phyloP scores from a whole-genome alignment of 2,113 vertebrate genomes.

The Lasiurus cinereus region DNA sequence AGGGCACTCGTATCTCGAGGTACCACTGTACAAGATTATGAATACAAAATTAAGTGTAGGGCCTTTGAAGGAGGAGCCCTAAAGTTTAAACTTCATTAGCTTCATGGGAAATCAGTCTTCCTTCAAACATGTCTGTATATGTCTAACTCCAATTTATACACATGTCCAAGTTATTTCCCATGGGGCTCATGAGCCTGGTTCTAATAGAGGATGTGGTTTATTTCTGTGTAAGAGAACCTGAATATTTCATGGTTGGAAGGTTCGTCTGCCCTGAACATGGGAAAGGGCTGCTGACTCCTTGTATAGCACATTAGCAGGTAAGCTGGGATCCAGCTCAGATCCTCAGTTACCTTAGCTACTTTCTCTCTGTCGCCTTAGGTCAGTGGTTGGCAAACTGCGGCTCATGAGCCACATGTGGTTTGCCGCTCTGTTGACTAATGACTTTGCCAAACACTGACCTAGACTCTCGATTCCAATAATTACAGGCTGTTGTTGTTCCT shows the following conservation, averaged over 20 bases:
- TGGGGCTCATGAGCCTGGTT: constrained; percentile 34
- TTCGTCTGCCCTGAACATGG: background rate
- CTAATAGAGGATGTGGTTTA: constrained; percentile 40
- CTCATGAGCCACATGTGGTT: no score
- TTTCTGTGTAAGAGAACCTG: constrained; percentile 26
- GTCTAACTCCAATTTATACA: constrained; percentile 63
- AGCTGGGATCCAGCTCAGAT: background rate
- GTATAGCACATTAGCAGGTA: background rate
- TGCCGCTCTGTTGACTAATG: no score
- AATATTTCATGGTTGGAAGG: constrained; percentile 38
- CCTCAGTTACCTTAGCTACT: background rate
- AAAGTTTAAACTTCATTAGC: constrained; percentile 30
- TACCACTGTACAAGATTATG: background rate
- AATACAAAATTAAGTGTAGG: background rate
- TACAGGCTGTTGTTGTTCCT: no score
- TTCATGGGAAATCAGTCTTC: constrained; percentile 44
- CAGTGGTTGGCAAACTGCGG: no score
- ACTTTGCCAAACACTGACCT: no score
- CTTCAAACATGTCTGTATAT: constrained; percentile 58
- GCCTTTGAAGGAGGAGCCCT: background rate
- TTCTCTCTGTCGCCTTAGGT: constrained; percentile 2
- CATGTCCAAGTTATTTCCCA: constrained; percentile 56
- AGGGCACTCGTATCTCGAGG: no score
- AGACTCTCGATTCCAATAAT: no score
- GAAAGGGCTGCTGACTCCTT: background rate